Evolutionary conservation across 2,113 vertebrate genomes (phyloP), one percentile per base, ranked within the genome.

Genomic region (Sula dactylatra): DNA sequence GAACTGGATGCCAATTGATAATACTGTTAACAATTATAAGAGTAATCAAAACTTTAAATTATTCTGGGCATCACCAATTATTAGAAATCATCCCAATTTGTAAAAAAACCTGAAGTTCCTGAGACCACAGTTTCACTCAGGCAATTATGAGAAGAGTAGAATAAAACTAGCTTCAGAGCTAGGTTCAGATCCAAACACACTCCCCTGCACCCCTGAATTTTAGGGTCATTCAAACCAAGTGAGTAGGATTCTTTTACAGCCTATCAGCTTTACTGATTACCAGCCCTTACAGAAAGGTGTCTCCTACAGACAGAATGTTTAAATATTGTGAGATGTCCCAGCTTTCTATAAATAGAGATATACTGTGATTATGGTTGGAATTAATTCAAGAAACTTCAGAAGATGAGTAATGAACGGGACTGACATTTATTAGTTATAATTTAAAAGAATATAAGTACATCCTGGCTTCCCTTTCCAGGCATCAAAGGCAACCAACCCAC

Each of bases 321-420:
- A 94, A 97, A 94, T 97, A 95, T 81, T 96, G 74, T 88, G 76
- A 94, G 83, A 96, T 96, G 88, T 77, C 86, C 73, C 49, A 15
- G 86, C 94, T 97, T 96, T 86, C 97, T 96, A 98, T 96, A 97
- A 97, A 98, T 97, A 98, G 82, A 95, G 79, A 94, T 90, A 97
- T 92, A 93, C 94, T 88, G 92, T 94, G 93, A 97, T 98, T 96
- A 97, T 94, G 89, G 25, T 90, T 98, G 96, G 96, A 98, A 98
- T 97, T 97, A 97, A 96, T 97, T 98, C 90, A 98, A 97, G 87
- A 93, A 94, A 95, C 88, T 97, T 97, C 81, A 93, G 88, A 95
- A 95, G 93, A 97, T 97, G 97, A 97, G 47, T 97, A 97, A 97
- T 95, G 82, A 97, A 96, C 29, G 55, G 90, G 82, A 95, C 71